phyloP scores from a whole-genome alignment of 2,888 invertebrate genomes.

The Drosophila setosimentum region DNA sequence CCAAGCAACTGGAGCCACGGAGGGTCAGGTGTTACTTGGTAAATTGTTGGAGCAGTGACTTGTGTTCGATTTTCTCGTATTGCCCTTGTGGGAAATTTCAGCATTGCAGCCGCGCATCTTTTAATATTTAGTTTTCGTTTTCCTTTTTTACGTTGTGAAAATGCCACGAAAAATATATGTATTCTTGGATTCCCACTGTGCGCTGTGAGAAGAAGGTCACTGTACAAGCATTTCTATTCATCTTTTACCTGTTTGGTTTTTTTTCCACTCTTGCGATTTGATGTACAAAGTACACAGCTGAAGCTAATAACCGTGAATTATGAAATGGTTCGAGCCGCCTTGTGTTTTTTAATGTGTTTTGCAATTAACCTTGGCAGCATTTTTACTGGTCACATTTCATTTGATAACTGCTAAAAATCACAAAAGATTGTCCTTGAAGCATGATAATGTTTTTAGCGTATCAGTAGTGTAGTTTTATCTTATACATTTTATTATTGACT shows the following conservation, averaged over 20 bases:
- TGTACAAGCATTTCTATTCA: conserved; percentile 17
- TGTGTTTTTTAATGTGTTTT: conserved; percentile 53
- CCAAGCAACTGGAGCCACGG: conserved; percentile 47
- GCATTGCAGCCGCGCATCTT: conserved; percentile 51
- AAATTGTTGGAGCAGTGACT: conserved; percentile 41
- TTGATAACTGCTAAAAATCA: conserved; percentile 38
- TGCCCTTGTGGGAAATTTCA: conserved; percentile 77
- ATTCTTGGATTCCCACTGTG: conserved; percentile 10
- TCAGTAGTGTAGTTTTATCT: background rate
- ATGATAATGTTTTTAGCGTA: background rate
- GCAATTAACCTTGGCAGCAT: conserved; percentile 73
- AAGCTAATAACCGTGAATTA: conserved; percentile 72
- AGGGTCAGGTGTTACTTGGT: conserved; percentile 55
- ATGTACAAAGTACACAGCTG: conserved; percentile 49
- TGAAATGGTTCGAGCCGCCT: conserved; percentile 45
- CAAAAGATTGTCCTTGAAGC: conserved; percentile 27
- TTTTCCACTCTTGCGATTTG: conserved; percentile 13
- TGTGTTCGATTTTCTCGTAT: conserved; percentile 75
- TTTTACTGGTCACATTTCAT: conserved; percentile 50
- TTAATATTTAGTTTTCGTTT: conserved; percentile 38
- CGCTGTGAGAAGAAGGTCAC: conserved; percentile 35
- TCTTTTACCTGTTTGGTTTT: conserved; percentile 63
- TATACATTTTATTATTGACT: background rate
- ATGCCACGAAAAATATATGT: conserved; percentile 16
- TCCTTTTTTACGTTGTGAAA: conserved; percentile 33